Conservation (phyloP, 2,797 vertebrate species). For the Scleropages formosus region DNA sequence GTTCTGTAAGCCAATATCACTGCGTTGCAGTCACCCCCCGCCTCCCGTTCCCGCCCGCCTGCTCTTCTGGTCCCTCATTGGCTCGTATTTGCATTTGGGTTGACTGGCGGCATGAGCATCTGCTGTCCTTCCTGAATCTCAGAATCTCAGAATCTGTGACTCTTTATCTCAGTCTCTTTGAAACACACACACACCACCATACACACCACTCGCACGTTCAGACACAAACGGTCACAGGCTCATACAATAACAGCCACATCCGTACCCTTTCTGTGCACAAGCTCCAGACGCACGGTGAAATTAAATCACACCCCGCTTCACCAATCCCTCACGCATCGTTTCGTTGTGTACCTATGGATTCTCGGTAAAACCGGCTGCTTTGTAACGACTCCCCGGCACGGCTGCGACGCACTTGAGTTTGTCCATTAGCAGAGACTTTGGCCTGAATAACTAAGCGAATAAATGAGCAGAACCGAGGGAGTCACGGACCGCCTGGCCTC, state of each 20-base stretch:
- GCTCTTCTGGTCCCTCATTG: not conserved
- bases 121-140: not conserved
- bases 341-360: not conserved
- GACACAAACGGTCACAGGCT: no score
- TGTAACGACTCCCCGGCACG: not conserved
- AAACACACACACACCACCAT: no score
- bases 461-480: slow-evolving; percentile 1
- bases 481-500: not conserved
- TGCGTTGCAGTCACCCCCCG: not conserved
- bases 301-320: not conserved
- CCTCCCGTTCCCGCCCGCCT: not conserved
- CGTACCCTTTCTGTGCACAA: not conserved
- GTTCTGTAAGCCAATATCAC: not conserved
- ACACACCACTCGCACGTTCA: not conserved
- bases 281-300: not conserved
- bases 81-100: no score
- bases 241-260: not conserved
- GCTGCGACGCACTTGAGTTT: not conserved
- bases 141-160: no score
- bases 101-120: no score
- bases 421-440: not conserved
- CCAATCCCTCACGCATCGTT: not conserved
- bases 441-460: slow-evolving; percentile 11
- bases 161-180: no score
- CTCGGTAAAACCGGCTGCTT: not conserved